These are phyloP conservation scores for Ypsolopha scabrella DNA, from an alignment of 2,888 invertebrate species.

Conservation along the genomic window DNA sequence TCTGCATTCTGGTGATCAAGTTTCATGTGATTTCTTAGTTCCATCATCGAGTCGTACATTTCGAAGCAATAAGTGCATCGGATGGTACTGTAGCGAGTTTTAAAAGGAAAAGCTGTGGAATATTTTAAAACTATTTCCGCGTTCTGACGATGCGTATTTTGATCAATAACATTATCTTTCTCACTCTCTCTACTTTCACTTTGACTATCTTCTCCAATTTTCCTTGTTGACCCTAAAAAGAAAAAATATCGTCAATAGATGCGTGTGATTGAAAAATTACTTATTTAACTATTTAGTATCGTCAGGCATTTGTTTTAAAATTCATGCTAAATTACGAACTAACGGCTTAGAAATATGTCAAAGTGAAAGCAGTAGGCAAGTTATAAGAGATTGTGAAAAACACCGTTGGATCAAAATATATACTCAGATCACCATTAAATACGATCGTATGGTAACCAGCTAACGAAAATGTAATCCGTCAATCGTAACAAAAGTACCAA, in stretches of 20 bases:
- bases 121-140: constrained; percentile 50
- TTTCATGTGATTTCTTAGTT: constrained; percentile 45
- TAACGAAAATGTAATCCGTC: no score
- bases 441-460: no score
- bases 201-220: constrained; percentile 49
- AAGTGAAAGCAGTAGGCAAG: no score
- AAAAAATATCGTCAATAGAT: constrained; percentile 25
- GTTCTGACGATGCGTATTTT: constrained; percentile 57
- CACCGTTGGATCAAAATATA: no score
- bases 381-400: no score
- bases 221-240: constrained; percentile 62
- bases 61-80: constrained; percentile 55
- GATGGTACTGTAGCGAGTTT: constrained; percentile 54
- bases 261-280: not conserved
- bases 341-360: no score
- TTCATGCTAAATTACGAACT: no score
- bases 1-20: constrained; percentile 41
- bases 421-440: no score
- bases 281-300: no score
- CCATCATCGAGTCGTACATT: constrained; percentile 35
- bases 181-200: constrained; percentile 35
- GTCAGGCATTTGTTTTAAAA: no score
- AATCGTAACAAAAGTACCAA: no score
- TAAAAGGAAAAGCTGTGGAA: constrained; percentile 57
- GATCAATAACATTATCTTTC: constrained; percentile 59